These are phyloP conservation scores for Eunapius fragilis DNA, from an alignment of 37 sponge, comb jelly and placozoan species.

Conservation along the genomic window DNA sequence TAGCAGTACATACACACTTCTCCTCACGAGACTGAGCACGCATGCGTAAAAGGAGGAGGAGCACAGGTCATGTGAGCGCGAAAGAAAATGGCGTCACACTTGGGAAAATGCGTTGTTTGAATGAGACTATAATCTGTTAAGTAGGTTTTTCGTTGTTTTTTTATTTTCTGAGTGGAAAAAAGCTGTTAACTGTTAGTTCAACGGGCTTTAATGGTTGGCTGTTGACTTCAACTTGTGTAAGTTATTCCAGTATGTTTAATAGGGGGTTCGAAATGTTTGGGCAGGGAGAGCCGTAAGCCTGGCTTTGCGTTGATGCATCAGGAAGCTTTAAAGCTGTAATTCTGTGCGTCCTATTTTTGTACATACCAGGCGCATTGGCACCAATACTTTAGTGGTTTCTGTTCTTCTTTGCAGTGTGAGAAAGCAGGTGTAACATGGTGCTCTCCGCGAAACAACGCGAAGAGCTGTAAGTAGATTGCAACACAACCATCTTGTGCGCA, in stretches of 20 bases:
- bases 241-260: neutral
- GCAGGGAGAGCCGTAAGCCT: neutral
- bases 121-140: neutral
- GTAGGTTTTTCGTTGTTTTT: neutral
- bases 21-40: conserved; percentile 37
- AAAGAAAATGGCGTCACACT: conserved; percentile 41
- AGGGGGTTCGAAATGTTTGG: neutral
- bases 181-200: neutral
- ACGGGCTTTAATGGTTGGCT: neutral
- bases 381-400: neutral
- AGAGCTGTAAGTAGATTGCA: conserved; percentile 76
- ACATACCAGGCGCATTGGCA: neutral
- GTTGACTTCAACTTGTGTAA: neutral
- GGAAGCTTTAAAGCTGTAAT: neutral
- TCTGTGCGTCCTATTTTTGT: neutral
- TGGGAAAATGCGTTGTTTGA: conserved; percentile 25
- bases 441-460: conserved; percentile 79
- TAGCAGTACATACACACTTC: neutral
- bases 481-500: neutral
- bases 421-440: conserved; percentile 52
- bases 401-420: neutral
- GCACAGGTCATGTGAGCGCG: conserved; percentile 52
- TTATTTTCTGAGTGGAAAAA: neutral
- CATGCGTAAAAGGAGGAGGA: conserved; percentile 41
- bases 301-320: neutral